Percentiles rank a stretch among this genome's conserved stretches.
Conservation (phyloP, 2,113 vertebrate species). For the Tetrao urogallus region DNA sequence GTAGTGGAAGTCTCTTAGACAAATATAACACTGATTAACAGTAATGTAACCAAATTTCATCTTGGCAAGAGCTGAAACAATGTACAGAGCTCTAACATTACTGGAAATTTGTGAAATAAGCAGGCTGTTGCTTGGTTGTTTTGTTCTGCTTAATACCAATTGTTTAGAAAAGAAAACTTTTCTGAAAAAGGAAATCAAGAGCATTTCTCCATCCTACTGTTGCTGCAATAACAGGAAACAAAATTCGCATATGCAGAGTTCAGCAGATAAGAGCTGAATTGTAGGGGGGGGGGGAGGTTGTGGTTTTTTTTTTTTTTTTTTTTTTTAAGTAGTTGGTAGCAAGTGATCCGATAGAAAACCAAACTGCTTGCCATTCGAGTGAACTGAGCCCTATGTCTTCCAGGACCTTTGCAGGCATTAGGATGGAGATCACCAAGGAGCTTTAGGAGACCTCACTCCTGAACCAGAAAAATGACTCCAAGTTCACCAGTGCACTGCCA, state of each 20-base stretch:
- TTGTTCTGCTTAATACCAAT: constrained; percentile 79
- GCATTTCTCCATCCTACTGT: constrained; percentile 74
- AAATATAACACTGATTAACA: constrained; percentile 47
- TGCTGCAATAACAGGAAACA: constrained; percentile 84
- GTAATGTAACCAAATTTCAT: constrained; percentile 60
- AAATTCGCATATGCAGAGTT: constrained; percentile 79
- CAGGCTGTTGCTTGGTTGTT: constrained; percentile 70
- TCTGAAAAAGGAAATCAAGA: constrained; percentile 80
- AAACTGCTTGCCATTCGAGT: constrained; percentile 33
- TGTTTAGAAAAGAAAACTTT: constrained; percentile 82
- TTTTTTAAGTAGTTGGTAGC: constrained; percentile 27
- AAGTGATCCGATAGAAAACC: constrained; percentile 62
- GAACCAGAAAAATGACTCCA: neutral
- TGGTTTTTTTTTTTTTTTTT: neutral
- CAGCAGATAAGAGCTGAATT: constrained; percentile 81
- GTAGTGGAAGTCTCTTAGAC: constrained; percentile 24
- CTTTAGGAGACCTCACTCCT: neutral
- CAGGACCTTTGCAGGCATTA: neutral
- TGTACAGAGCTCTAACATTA: constrained; percentile 66
- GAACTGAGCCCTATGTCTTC: neutral
- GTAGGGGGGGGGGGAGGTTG: neutral
- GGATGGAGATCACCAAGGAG: neutral
- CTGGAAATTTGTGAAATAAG: constrained; percentile 79
- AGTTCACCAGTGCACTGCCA: rapidly evolving
- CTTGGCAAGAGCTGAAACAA: constrained; percentile 72